Evolutionary conservation across 30 jellyfish, hydroid and myxozoan genomes (phyloP), one percentile per base, ranked within the genome.

Genomic region (Cassiopea xamachana): DNA sequence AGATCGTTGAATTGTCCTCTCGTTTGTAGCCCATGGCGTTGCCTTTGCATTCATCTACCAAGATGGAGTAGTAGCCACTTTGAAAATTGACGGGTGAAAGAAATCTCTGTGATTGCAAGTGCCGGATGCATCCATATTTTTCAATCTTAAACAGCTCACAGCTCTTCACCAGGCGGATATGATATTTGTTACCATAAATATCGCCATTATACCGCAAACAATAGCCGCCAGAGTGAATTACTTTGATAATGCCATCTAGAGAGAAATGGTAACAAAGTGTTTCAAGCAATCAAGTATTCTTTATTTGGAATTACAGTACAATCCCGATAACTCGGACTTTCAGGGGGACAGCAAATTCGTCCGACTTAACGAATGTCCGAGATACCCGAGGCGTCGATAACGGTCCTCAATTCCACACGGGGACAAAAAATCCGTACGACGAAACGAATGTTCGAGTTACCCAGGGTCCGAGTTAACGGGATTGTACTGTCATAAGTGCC

Each of bases 181-280:
- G 55, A 12, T 16, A 71, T 2, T 71, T 39, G 3, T 12, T 71
- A 1, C 2, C 16, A 0, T 0, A 0, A 27, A 0, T 17, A 15
- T 18, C 39, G 60, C 7, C 10, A 27, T 73, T 73, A 46, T 19
- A 60, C 18, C 49, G 12, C 7, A 81, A 47, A 15, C 90, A 81
- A 67, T 12, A 69, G 16, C 90, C 90, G 18, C 90, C 70, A 0
- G 90, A 81, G 17, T 81, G 90, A 48, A 81, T 17, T 15, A 81
- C 55, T 67, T 47, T 67, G 72, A 81, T 58, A 3, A 62, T 71
- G 6, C 39, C 39, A 46, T 68, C 90, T 81, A 46, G 17, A 64
- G 17, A 64, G 62, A 80, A 1, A 27, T 27, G 39, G 64, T 55
- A 55, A 55, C 7, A 55, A 10, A 55, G 7, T 55, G 64, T 10